Evolutionary conservation across 2,113 vertebrate genomes (phyloP).

Genomic region (Piprites chloris): DNA sequence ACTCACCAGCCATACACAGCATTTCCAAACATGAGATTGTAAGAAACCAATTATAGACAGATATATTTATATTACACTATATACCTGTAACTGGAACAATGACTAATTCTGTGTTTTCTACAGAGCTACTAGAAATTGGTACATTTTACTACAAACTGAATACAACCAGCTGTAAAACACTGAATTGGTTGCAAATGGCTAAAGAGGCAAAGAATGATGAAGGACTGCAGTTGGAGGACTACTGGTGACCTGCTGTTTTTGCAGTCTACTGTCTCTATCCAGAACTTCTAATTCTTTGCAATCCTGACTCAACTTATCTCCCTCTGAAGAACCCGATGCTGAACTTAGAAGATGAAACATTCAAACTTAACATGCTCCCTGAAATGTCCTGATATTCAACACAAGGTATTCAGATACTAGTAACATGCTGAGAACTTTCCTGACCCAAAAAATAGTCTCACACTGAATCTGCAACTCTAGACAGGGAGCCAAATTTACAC

Average conservation of each 20-base stretch:
- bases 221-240: not conserved
- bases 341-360: not conserved
- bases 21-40: not conserved
- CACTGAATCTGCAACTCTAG: not conserved
- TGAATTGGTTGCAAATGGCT: not conserved
- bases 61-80: not conserved
- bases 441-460: not conserved
- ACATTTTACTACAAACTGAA: not conserved
- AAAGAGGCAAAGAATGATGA: not conserved
- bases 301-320: not conserved
- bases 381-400: not conserved
- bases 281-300: not conserved
- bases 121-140: not conserved
- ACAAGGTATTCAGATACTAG: not conserved
- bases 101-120: not conserved
- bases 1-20: accelerated
- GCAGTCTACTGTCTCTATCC: not conserved
- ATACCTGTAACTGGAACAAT: not conserved
- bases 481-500: not conserved
- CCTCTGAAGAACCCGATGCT: not conserved
- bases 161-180: not conserved
- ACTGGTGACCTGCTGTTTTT: not conserved
- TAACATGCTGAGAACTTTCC: not conserved
- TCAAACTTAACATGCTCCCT: not conserved
- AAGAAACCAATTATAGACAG: not conserved